A percentile compares a stretch with the other conserved stretches of the same genome.
These are phyloP conservation scores for Limnephilus lunatus DNA, from an alignment of 2,888 invertebrate species.

Conservation along the genomic window DNA sequence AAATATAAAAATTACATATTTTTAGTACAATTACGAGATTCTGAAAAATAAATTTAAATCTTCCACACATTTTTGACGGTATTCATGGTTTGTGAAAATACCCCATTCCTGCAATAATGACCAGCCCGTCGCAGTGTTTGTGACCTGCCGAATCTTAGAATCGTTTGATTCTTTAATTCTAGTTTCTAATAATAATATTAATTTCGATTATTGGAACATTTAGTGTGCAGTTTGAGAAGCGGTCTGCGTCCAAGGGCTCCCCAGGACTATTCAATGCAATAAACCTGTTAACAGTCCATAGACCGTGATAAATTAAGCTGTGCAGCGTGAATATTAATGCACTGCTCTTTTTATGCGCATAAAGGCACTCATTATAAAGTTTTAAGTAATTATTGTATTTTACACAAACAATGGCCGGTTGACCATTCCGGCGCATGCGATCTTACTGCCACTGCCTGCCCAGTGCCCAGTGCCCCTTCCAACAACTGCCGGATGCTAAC, in stretches of 20 bases:
- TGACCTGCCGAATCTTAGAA: neutral
- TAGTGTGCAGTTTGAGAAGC: neutral
- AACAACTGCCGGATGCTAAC: neutral
- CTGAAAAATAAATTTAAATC: too few species aligned
- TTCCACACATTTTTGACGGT: too few species aligned
- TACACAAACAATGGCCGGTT: neutral
- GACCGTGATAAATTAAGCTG: slow-evolving; percentile 54
- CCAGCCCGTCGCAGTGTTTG: too few species aligned
- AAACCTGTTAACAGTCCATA: slow-evolving; percentile 51
- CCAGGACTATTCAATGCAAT: slow-evolving; percentile 1
- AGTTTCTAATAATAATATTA: neutral
- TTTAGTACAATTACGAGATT: too few species aligned
- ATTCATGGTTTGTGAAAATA: too few species aligned
- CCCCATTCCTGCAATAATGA: too few species aligned
- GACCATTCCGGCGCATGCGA: neutral
- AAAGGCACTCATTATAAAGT: neutral
- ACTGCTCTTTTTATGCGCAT: slow-evolving; percentile 9
- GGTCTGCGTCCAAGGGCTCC: neutral
- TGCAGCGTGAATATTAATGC: slow-evolving; percentile 32
- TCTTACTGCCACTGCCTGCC: too few species aligned
- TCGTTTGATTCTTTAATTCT: neutral
- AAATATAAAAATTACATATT: too few species aligned
- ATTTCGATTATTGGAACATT: neutral
- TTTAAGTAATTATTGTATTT: slow-evolving; percentile 19
- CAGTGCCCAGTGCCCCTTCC: too few species aligned